Conservation (phyloP, 2,797 vertebrate species). For the Rallus crepitans region DNA sequence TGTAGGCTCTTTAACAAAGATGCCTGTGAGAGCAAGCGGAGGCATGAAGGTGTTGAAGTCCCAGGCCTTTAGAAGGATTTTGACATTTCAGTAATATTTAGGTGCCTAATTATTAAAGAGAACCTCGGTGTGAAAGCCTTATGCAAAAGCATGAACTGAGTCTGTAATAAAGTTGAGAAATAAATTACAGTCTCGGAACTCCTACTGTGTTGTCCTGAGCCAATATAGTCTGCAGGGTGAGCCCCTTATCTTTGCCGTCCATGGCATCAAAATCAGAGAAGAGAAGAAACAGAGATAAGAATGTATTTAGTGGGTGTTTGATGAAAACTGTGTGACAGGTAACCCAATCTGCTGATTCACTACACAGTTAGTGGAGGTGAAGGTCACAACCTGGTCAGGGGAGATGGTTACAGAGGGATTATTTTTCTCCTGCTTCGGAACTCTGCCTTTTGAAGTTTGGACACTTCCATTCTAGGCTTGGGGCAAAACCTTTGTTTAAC, state of each 20-base stretch:
- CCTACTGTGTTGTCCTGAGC: not conserved
- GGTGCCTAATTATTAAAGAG: not conserved
- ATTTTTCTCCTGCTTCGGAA: not conserved
- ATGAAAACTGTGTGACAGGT: not conserved
- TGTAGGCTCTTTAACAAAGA: not conserved
- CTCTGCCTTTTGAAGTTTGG: not conserved
- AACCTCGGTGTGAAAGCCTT: not conserved
- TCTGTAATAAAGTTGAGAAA: not conserved
- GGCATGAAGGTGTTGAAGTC: not conserved
- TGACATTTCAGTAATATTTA: not conserved
- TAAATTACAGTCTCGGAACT: not conserved
- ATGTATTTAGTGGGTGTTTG: not conserved
- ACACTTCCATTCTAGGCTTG: not conserved
- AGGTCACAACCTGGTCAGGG: not conserved
- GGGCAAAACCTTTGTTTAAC: not conserved
- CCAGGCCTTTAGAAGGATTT: not conserved
- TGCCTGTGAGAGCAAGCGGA: not conserved
- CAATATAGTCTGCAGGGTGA: not conserved
- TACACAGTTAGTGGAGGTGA: not conserved
- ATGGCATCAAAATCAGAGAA: not conserved
- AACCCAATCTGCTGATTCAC: not conserved
- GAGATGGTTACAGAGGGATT: not conserved
- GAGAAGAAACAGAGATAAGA: not conserved
- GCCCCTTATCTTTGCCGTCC: not conserved
- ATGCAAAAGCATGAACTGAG: not conserved